A percentile compares a stretch with the other conserved stretches of the same genome.
Evolutionary conservation across 2,113 vertebrate species (phyloP).

Genomic region (Gopherus flavomarginatus): DNA sequence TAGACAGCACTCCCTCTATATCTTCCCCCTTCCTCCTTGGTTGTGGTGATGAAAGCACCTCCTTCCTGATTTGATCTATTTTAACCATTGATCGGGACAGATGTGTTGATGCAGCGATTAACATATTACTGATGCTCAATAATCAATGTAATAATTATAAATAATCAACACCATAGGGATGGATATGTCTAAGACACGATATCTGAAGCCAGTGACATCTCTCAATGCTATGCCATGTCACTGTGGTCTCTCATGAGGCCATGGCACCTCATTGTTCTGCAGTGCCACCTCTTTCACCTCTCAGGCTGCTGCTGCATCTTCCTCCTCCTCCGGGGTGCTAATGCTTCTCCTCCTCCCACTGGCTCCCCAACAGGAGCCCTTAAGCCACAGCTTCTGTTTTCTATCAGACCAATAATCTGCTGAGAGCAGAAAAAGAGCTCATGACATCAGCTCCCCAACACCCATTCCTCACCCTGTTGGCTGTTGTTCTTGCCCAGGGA

Average conservation of each 20-base stretch:
- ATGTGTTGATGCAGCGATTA: background rate
- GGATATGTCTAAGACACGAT: background rate
- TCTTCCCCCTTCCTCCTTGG: background rate
- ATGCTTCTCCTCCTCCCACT: background rate
- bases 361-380: background rate
- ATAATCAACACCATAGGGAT: background rate
- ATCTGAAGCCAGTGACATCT: background rate
- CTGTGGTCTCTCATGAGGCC: background rate
- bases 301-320: background rate
- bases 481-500: background rate
- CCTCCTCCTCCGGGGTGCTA: background rate
- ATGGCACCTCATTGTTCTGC: background rate
- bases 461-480: background rate
- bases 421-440: background rate
- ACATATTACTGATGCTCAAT: background rate
- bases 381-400: background rate
- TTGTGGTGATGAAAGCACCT: background rate
- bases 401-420: background rate
- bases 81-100: background rate
- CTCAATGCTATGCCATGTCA: background rate
- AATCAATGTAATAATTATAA: background rate
- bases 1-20: background rate
- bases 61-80: background rate
- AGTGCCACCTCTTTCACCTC: background rate
- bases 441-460: background rate